Conservation (phyloP, 2,888 invertebrate genomes). For the Zaprionus bogoriensis region DNA sequence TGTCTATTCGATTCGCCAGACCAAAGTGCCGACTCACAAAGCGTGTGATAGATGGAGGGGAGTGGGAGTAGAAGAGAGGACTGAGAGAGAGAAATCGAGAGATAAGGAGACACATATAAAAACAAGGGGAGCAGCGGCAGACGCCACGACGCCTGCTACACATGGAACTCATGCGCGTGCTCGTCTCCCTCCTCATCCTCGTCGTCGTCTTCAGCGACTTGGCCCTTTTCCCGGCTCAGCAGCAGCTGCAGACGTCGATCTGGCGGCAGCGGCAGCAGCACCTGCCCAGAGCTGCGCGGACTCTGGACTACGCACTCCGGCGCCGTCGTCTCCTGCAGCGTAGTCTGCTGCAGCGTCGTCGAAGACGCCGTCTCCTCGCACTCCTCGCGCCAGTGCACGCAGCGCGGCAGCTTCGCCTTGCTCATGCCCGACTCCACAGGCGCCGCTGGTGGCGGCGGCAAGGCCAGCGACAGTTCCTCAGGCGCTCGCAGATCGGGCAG, state of each 20-base stretch:
- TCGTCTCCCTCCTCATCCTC: constrained; percentile 4
- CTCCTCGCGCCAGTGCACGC: constrained; percentile 43
- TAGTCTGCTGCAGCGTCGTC: not conserved
- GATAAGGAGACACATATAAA: not conserved
- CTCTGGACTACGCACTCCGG: not conserved
- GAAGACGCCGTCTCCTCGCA: not conserved
- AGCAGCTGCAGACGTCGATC: constrained; percentile 25
- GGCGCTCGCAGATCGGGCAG: constrained; percentile 30
- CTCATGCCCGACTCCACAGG: not conserved
- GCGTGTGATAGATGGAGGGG: no score
- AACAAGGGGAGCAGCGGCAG: not conserved
- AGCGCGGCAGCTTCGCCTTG: constrained; percentile 5
- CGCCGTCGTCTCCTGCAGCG: not conserved
- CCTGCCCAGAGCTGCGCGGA: constrained; percentile 8
- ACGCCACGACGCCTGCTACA: constrained; percentile 20
- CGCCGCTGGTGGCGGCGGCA: not conserved
- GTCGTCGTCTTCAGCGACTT: not conserved
- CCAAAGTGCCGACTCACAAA: constrained; percentile 5
- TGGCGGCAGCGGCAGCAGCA: constrained; percentile 25
- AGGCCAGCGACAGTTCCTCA: not conserved
- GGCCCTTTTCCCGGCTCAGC: not conserved
- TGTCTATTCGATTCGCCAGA: constrained; percentile 46
- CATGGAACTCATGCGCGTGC: constrained; percentile 35
- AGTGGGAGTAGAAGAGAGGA: not conserved
- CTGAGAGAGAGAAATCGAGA: not conserved